A percentile compares a stretch with the other conserved stretches of the same genome.
Conservation (phyloP, 1,140 invertebrate species). For the Bombyx mandarina region DNA sequence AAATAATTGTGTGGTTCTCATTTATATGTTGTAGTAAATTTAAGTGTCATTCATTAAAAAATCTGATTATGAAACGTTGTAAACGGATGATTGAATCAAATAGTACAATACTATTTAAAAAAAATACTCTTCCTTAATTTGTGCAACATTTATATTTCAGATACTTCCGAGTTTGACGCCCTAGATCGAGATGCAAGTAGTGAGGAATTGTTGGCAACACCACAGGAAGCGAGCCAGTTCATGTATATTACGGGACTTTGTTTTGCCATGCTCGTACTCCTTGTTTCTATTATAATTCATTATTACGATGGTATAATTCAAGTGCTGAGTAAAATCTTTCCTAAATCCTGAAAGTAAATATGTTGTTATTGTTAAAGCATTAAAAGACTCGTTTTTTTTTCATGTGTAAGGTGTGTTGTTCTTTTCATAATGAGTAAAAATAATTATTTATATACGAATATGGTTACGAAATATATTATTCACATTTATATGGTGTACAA, state of each 20-base stretch:
- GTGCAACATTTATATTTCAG: conserved; percentile 46
- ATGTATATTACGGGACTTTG: conserved; percentile 72
- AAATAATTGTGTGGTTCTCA: too few relatives aligned
- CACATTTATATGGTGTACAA: not conserved
- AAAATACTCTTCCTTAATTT: not conserved
- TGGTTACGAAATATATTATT: not conserved
- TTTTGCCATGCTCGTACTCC: conserved; percentile 72
- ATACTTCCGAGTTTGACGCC: conserved; percentile 77
- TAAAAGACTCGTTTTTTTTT: conserved; percentile 5
- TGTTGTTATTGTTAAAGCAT: conserved; percentile 4
- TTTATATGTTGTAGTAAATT: too few relatives aligned
- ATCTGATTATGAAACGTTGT: too few relatives aligned
- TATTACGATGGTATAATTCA: conserved; percentile 47
- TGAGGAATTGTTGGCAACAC: conserved; percentile 63
- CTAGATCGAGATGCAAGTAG: conserved; percentile 70
- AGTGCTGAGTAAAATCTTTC: conserved; percentile 33
- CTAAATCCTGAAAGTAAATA: conserved; percentile 20
- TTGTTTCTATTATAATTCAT: conserved; percentile 74
- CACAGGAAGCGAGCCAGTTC: conserved; percentile 69
- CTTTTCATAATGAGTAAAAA: not conserved
- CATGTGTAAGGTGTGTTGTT: not conserved
- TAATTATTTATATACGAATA: not conserved
- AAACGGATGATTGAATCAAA: too few relatives aligned
- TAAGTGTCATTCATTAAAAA: too few relatives aligned
- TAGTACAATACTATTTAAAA: not conserved